Conservation (phyloP, 2,113 vertebrate species). For the Cyanocitta stelleri region DNA sequence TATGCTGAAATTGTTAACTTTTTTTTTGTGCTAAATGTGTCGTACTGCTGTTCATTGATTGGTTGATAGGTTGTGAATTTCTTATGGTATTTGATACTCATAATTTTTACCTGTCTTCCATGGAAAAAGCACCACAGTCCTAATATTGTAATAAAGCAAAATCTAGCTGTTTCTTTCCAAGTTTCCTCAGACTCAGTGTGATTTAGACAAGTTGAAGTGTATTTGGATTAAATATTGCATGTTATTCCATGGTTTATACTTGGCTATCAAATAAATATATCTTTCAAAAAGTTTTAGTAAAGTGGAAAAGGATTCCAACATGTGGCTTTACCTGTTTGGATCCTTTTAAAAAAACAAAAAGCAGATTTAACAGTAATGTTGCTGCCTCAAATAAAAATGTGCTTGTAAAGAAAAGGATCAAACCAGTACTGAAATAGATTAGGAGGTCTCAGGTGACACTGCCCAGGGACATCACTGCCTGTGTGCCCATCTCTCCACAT, state of each 20-base stretch:
- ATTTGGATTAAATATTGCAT: not conserved
- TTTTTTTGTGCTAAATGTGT: not conserved
- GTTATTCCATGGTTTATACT: not conserved
- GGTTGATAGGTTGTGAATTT: not conserved
- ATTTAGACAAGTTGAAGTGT: not conserved
- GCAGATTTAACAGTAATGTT: not conserved
- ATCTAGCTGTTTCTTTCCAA: not conserved
- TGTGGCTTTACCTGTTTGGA: not conserved
- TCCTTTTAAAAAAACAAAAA: not conserved
- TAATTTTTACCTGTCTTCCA: not conserved
- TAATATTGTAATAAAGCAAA: not conserved
- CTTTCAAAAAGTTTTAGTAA: not conserved
- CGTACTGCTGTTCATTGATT: not conserved
- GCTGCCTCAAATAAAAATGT: not conserved
- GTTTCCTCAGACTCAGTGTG: not conserved
- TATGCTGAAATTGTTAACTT: not conserved
- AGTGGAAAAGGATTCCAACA: not conserved
- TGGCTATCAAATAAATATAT: not conserved
- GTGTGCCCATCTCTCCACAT: fast-evolving
- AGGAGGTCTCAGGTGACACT: not conserved
- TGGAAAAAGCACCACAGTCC: not conserved
- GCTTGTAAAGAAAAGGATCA: not conserved
- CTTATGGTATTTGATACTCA: not conserved
- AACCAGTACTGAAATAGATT: not conserved
- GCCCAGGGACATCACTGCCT: not conserved